Evolutionary conservation across 2,113 vertebrate species (phyloP), one percentile per base, ranked within the genome.

Genomic region (Dromiciops gliroides): DNA sequence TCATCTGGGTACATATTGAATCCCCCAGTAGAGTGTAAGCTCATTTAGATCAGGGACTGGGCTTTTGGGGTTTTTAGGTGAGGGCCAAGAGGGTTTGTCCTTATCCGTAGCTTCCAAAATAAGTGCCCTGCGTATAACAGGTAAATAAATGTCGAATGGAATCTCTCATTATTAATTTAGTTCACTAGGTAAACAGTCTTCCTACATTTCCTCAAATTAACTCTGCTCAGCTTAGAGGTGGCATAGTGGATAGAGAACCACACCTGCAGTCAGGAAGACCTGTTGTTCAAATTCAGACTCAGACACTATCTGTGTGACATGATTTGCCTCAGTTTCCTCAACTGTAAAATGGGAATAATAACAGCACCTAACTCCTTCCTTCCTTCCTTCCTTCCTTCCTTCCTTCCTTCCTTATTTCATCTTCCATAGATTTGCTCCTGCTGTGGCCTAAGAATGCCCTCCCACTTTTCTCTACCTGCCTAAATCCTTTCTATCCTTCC

Each of bases 401-500:
- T 67, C 60, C 12, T 37, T n/a, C 60, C 37, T 44, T 44, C 19
- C 19, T 44, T 44, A 83, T 22, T 2, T 83, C 19, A 6, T 44
- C 37, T n/a, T 75, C 37, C 37, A 75, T n/a, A 75, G 5, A 67
- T 75, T 44, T 83, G 67, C 67, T 83, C 6, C 37, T 83, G n/a
- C n/a, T 83, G 19, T 44, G 7, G n/a, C n/a, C 67, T 83, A 83
- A 83, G n/a, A 83, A 83, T 44, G 4, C 7, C 19, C 19, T 50
- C 1, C 52, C 23, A 48, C 50, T 89, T 47, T 60, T 44, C 96
- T 95, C 16, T 26, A 93, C 7, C 53, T 48, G 90, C 9, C 19
- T 83, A 92, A 92, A 90, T 48, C 90, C 90, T 95, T 90, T 83
- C 88, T 88, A 16, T 89, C 92, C 89, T 51, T 94, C 89, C 88